Evolutionary conservation across 2,797 vertebrate genomes (phyloP).

Genomic region (Myoxocephalus aenaeus): DNA sequence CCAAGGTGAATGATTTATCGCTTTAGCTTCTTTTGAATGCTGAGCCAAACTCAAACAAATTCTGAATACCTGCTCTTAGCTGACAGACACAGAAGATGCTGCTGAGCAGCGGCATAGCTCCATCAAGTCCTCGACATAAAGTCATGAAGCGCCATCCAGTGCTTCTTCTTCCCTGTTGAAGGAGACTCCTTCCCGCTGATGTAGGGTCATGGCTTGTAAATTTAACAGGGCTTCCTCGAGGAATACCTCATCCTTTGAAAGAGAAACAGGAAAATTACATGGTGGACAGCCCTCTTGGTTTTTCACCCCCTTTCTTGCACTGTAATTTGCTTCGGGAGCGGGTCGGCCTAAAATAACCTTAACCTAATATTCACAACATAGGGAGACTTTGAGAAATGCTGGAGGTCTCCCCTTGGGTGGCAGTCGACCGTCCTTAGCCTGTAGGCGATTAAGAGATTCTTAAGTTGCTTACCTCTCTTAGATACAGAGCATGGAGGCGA

Average conservation of each 20-base stretch:
- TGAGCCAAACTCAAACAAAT: slow-evolving; percentile 19
- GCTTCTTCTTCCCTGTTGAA: slow-evolving; percentile 57
- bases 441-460: slow-evolving; percentile 66
- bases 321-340: slow-evolving; percentile 79
- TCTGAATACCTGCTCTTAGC: slow-evolving; percentile 19
- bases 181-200: slow-evolving; percentile 68
- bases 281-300: slow-evolving; percentile 72
- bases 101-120: slow-evolving; percentile 23
- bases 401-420: slow-evolving; percentile 88
- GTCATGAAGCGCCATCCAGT: slow-evolving; percentile 37
- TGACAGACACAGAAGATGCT: neutral
- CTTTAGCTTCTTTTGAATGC: slow-evolving; percentile 23
- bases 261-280: slow-evolving; percentile 86
- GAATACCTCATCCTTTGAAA: slow-evolving; percentile 85
- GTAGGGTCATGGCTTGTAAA: slow-evolving; percentile 82
- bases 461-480: slow-evolving; percentile 74
- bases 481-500: slow-evolving; percentile 42
- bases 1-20: slow-evolving; percentile 49
- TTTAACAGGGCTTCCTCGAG: slow-evolving; percentile 80
- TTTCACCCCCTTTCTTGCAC: slow-evolving; percentile 74
- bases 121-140: slow-evolving; percentile 47
- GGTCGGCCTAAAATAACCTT: slow-evolving; percentile 86
- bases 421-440: slow-evolving; percentile 53
- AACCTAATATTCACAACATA: slow-evolving; percentile 83
- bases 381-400: slow-evolving; percentile 77